Base-by-base conservation (phyloP, 2,888 invertebrate genomes). In the Tachina grossa region DNA sequence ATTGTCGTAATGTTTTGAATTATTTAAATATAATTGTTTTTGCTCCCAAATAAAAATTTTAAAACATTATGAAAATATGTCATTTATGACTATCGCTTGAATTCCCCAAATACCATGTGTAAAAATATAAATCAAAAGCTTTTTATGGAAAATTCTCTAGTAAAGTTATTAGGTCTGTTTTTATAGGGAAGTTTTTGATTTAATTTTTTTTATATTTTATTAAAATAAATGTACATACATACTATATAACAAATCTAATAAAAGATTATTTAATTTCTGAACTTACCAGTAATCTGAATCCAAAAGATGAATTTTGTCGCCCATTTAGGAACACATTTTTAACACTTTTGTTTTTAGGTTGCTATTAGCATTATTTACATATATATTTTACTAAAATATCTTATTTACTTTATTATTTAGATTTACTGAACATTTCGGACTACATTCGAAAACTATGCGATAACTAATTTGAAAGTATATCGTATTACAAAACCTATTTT, bases 91-190 rank as follows among this genome's bases (percentile, higher is more conserved):
- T 31, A 31, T 6, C 31, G 31, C 31, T 31, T 31, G 6, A 31
- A 31, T 31, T 31, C 5, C 31, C 31, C 31, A 31, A 31, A 31
- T 31, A 31, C 5, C 6, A 31, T 31, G 31, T 31, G 5, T 31
- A 31, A 31, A 66, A 72, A 66, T 39, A 19, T 47, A 49, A 72
- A 19, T 16, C 10, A 68, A 65, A 69, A 63, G 49, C 39, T 43
- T 61, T n/a, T 55, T 39, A 47, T 11, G 41, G 13, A 69, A 41
- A 43, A 16, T 61, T 14, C 14, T 16, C 10, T n/a, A 16, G 55
- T 22, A 55, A 55, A 55, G 31, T 31, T 31, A 31, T 31, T 31
- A 31, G 31, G 31, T 6, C 31, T 31, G 0, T 22, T 55, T 22
- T 22, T 6, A 19, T 55, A 22, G 1, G 9, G 16, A 16, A 16